Evolutionary conservation across 2,797 vertebrate species (phyloP), one percentile per base, ranked within the genome.

Genomic region (Tamandua tetradactyla): DNA sequence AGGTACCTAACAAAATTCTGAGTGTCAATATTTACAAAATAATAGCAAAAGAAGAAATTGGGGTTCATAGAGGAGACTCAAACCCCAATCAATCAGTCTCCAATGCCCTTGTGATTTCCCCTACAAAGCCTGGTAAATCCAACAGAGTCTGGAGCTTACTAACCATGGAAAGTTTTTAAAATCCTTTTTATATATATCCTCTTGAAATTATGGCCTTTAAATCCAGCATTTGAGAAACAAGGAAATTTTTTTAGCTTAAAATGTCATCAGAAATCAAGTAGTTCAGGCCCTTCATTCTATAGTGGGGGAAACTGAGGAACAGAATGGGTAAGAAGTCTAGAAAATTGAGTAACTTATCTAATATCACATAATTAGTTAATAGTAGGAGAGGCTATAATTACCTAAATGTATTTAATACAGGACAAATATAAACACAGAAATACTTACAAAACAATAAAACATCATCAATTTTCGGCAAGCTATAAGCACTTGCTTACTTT

Each of bases 371-470:
- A 22, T 27, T 80, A 69, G 59, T 92, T 22, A 74, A 37, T 37
- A 37, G 23, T 22, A 37, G 66, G 18, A 64, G 40, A 76, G 90
- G 68, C 40, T 82, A 42, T n/a, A 83, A 71, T 80, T 57, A 72
- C n/a, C 32, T 79, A 61, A 89, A 94, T 76, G 49, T 57, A 44
- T 57, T 86, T 94, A 69, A 90, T 37, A 61, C 7, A 61, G 47
- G 59, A 91, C 55, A 87, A 13, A 76, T 8, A 87, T 86, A 94
- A 18, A 93, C 59, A 93, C 78, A 93, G 78, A 10, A 40, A 61
- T 95, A 97, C 52, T 93, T 94, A 94, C n/a, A 85, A 95, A 95
- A 93, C 76, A 10, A 79, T 59, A 52, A 97, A 97, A 94, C 15
- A 76, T 86, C 91, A 95, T 1, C 86, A 84, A 94, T 88, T 97